A percentile compares a stretch with the other conserved stretches of the same genome.
phyloP scores from a whole-genome alignment of 2,113 vertebrate genomes.

The Taxidea taxus region DNA sequence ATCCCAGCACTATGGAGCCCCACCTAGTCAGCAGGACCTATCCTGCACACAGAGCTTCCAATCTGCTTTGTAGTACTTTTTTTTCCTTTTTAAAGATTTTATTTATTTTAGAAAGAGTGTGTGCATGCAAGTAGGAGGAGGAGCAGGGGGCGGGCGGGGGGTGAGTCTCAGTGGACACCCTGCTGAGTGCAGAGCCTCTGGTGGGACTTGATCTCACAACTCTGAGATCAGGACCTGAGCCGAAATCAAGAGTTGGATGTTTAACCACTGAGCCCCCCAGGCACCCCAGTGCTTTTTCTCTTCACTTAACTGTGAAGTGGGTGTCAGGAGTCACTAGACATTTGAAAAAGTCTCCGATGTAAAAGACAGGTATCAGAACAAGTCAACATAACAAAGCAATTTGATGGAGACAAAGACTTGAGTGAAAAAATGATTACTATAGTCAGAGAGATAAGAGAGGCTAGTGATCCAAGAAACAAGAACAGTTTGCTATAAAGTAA shows the following conservation, averaged over 20 bases:
- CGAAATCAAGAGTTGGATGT: no score
- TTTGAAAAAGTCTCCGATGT: not conserved
- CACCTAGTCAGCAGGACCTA: not conserved
- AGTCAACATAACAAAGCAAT: not conserved
- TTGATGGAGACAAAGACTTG: not conserved
- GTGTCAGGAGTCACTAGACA: not conserved
- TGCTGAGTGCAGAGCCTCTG: not conserved
- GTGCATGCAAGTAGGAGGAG: not conserved
- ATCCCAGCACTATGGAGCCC: not conserved
- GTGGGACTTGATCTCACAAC: no score
- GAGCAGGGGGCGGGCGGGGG: no score
- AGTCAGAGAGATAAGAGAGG: not conserved
- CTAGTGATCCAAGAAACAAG: not conserved
- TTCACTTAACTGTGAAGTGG: not conserved
- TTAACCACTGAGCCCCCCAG: not conserved
- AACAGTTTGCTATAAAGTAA: not conserved
- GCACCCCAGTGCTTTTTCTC: not conserved
- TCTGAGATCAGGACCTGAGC: no score
- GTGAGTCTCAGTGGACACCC: not conserved
- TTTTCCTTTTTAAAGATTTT: not conserved
- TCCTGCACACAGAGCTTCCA: not conserved
- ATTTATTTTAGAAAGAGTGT: no score
- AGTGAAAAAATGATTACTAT: not conserved
- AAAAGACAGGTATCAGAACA: not conserved
- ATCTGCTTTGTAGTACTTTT: not conserved